phyloP scores from a whole-genome alignment of 2,888 invertebrate genomes.

The Griposia aprilina region DNA sequence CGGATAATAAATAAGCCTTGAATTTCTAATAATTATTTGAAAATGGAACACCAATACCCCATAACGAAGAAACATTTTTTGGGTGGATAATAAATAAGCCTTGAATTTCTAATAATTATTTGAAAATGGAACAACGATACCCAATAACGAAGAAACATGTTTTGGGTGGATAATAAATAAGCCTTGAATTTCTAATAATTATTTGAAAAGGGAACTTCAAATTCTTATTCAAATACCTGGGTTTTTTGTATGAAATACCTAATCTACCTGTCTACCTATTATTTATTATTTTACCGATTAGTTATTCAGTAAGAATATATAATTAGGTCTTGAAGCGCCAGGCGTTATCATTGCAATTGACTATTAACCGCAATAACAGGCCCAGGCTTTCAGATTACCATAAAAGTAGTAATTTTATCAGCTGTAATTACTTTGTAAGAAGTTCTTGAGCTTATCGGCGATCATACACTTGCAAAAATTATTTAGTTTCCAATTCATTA shows the following conservation, averaged over 20 bases:
- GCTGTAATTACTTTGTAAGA: neutral
- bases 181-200: too few relatives aligned
- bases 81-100: neutral
- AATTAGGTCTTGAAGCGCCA: slow-evolving; percentile 1
- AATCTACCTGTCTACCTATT: neutral
- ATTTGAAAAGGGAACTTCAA: neutral
- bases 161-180: too few relatives aligned
- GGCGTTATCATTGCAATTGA: slow-evolving; percentile 13
- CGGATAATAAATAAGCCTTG: neutral
- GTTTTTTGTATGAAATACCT: neutral
- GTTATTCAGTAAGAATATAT: neutral
- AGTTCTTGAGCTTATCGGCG: neutral
- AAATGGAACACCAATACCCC: neutral
- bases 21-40: neutral
- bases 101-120: too few relatives aligned
- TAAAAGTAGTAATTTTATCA: slow-evolving; percentile 8
- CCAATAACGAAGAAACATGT: too few relatives aligned
- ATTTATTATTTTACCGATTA: neutral
- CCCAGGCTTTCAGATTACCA: slow-evolving; percentile 1
- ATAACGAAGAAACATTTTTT: neutral
- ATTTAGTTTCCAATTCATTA: neutral
- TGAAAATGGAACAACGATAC: too few relatives aligned
- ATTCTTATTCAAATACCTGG: neutral
- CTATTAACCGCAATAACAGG: neutral
- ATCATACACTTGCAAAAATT: neutral